Evolutionary conservation across 1,140 invertebrate species (phyloP).

Genomic region (Carcinoscorpius rotundicauda): DNA sequence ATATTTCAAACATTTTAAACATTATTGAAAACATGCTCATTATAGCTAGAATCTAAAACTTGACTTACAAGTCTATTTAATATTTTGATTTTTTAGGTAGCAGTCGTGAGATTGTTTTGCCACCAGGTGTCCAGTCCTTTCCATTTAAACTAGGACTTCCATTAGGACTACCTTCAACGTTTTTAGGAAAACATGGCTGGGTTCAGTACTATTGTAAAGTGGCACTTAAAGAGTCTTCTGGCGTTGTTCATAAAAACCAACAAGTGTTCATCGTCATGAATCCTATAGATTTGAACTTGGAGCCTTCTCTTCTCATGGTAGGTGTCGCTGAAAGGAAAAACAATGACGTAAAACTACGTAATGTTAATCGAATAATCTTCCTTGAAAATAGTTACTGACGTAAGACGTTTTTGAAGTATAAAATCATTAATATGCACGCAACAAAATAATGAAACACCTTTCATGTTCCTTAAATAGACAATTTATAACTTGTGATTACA

Average conservation of each 20-base stretch:
- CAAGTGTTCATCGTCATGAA: conserved; percentile 96
- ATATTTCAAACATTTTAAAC: no score
- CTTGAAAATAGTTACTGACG: no score
- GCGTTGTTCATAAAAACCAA: conserved; percentile 85
- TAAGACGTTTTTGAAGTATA: not conserved
- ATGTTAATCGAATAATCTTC: no score
- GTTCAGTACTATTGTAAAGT: conserved; percentile 92
- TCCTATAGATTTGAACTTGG: conserved; percentile 83
- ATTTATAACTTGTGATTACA: no score
- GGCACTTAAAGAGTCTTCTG: conserved; percentile 72
- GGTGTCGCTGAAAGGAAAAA: conserved; percentile 31
- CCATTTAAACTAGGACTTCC: conserved; percentile 86
- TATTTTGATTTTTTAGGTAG: conserved; percentile 3
- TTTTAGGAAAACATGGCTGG: conserved; percentile 87
- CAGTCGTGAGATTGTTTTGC: conserved; percentile 43
- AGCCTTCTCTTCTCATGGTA: conserved; percentile 74
- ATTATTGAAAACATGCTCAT: no score
- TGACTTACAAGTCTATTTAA: no score
- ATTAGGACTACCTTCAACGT: conserved; percentile 78
- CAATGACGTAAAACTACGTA: no score
- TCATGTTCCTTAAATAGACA: no score
- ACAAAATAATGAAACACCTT: no score
- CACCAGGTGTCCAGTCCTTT: conserved; percentile 88
- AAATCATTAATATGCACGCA: not conserved
- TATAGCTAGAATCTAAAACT: no score